A percentile compares a stretch with the other conserved stretches of the same genome.
Evolutionary conservation across 1,140 invertebrate species (phyloP).

Genomic region (Philopotamus ludificatus): DNA sequence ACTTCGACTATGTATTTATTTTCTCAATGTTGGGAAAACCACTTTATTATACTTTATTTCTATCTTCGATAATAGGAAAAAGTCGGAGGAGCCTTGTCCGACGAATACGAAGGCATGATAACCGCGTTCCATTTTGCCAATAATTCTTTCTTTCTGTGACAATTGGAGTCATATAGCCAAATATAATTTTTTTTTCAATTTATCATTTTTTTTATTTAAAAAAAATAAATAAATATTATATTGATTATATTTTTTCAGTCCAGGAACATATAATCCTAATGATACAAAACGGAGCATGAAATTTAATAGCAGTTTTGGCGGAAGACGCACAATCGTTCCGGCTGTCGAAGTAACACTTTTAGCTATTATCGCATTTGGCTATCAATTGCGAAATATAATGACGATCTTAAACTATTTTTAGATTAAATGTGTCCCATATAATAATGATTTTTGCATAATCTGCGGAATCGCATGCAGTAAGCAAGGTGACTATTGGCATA

Average conservation of each 20-base stretch:
- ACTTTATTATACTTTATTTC: no score
- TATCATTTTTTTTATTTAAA: constrained; percentile 16
- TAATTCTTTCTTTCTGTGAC: no score
- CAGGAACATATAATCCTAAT: constrained; percentile 33
- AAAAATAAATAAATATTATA: not conserved
- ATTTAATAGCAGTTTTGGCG: constrained; percentile 39
- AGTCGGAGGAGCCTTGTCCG: no score
- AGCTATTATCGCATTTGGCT: constrained; percentile 45
- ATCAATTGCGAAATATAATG: constrained; percentile 3
- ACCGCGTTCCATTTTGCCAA: no score
- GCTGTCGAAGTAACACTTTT: constrained; percentile 35
- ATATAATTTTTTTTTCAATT: no score
- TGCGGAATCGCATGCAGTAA: constrained; percentile 51
- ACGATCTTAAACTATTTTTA: constrained; percentile 36
- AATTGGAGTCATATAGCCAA: no score
- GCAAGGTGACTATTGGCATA: constrained; percentile 57
- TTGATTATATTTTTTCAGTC: constrained; percentile 24
- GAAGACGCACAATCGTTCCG: constrained; percentile 22
- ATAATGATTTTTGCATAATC: constrained; percentile 49
- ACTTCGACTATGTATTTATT: no score
- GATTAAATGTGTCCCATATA: constrained; percentile 57
- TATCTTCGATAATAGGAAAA: no score
- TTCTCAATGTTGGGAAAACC: no score
- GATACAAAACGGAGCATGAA: constrained; percentile 33
- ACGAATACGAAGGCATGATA: no score